Percentiles rank a stretch among this genome's conserved stretches.
Evolutionary conservation across 1,140 invertebrate genomes (phyloP).

Genomic region (Tetragnatha versicolor): DNA sequence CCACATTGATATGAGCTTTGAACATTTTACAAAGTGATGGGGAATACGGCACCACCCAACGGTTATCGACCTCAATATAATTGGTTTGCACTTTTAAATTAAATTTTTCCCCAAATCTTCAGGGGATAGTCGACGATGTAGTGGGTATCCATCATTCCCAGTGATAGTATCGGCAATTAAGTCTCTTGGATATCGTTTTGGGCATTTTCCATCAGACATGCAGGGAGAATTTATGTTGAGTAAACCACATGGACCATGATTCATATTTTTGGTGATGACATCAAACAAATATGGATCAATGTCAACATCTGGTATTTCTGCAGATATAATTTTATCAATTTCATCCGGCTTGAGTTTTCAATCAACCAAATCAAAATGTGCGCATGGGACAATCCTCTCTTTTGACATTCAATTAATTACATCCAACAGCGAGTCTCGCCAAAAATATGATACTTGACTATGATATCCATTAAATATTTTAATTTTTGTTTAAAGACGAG

Average conservation of each 20-base stretch:
- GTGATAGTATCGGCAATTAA: constrained; percentile 62
- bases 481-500: constrained; percentile 59
- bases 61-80: constrained; percentile 64
- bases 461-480: constrained; percentile 57
- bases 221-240: constrained; percentile 65
- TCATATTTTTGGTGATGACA: constrained; percentile 63
- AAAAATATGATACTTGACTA: constrained; percentile 61
- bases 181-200: constrained; percentile 63
- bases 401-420: constrained; percentile 64
- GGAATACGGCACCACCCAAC: constrained; percentile 69
- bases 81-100: neutral
- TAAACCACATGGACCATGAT: constrained; percentile 68
- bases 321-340: constrained; percentile 51
- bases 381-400: constrained; percentile 64
- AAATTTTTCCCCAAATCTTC: constrained; percentile 23
- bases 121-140: constrained; percentile 60
- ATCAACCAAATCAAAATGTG: constrained; percentile 62
- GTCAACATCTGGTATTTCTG: constrained; percentile 44
- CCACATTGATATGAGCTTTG: constrained; percentile 67
- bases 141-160: constrained; percentile 64
- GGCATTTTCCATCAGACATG: constrained; percentile 66
- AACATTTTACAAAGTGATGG: constrained; percentile 66
- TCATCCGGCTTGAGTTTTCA: constrained; percentile 1
- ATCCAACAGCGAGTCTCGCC: constrained; percentile 57
- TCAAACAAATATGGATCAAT: constrained; percentile 21